A percentile compares a stretch with the other conserved stretches of the same genome.
phyloP scores from a whole-genome alignment of 2,888 invertebrate genomes.

The Drosophila gaucha region DNA sequence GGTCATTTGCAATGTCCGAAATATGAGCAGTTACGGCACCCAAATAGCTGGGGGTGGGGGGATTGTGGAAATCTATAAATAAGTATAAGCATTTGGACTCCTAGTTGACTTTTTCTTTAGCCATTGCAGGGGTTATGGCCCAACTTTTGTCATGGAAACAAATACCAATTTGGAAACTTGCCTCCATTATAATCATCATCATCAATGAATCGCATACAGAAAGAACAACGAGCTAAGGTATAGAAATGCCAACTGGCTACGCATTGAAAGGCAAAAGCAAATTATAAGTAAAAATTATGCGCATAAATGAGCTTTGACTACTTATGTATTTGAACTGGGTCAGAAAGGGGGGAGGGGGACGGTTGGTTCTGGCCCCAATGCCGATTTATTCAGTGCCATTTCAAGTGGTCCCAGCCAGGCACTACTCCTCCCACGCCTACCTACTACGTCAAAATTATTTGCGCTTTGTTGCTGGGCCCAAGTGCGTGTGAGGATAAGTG shows the following conservation, averaged over 20 bases:
- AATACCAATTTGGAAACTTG: conserved; percentile 53
- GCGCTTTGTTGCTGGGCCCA: conserved; percentile 39
- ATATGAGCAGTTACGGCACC: neutral
- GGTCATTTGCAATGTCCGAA: conserved; percentile 4
- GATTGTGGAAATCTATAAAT: conserved; percentile 53
- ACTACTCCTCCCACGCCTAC: neutral
- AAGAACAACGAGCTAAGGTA: conserved; percentile 1
- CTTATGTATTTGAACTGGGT: conserved; percentile 54
- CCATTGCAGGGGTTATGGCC: conserved; percentile 52
- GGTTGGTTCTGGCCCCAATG: conserved; percentile 18
- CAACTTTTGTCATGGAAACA: conserved; percentile 64
- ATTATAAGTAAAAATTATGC: conserved; percentile 70
- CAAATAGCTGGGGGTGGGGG: neutral
- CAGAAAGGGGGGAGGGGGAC: neutral
- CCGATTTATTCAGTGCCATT: conserved; percentile 44
- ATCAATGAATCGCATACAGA: conserved; percentile 27
- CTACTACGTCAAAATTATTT: conserved; percentile 49
- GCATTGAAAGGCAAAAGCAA: conserved; percentile 45
- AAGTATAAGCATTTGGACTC: conserved; percentile 46
- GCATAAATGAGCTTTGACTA: conserved; percentile 70
- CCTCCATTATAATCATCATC: conserved; percentile 36
- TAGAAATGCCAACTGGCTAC: conserved; percentile 6
- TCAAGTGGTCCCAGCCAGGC: conserved; percentile 20
- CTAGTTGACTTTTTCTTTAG: conserved; percentile 31
- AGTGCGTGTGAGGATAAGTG: conserved; percentile 37